Conservation (phyloP, 2,888 invertebrate species). For the Apotomis betuletana region DNA sequence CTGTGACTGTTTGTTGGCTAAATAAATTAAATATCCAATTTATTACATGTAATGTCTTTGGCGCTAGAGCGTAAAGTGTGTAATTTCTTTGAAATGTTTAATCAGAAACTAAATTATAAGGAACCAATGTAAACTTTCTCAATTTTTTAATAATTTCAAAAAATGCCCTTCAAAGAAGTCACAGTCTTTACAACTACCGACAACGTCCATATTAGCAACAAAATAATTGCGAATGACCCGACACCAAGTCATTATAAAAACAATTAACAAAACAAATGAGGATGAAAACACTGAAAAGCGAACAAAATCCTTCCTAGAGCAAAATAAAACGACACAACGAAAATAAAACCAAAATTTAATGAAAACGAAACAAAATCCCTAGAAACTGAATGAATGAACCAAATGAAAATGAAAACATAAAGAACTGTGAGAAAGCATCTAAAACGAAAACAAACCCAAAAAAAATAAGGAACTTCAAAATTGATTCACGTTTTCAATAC, state of each 20-base stretch:
- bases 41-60: too few species aligned
- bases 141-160: too few species aligned
- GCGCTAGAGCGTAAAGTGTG: too few species aligned
- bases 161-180: too few species aligned
- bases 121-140: too few species aligned
- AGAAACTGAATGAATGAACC: constrained; percentile 7
- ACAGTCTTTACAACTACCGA: not conserved
- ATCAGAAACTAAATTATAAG: too few species aligned
- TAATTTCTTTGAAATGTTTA: too few species aligned
- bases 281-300: constrained; percentile 9
- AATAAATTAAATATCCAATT: too few species aligned
- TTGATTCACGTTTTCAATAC: constrained; percentile 29
- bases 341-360: constrained; percentile 15
- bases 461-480: constrained; percentile 1
- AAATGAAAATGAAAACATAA: constrained; percentile 21
- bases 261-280: constrained; percentile 20
- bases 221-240: constrained; percentile 5
- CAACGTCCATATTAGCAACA: constrained; percentile 13
- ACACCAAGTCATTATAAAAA: constrained; percentile 1
- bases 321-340: constrained; percentile 12
- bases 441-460: constrained; percentile 40
- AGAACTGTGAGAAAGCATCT: constrained; percentile 29
- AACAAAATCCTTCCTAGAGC: not conserved
- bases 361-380: constrained; percentile 11
- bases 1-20: too few species aligned